Evolutionary conservation across 1,140 invertebrate genomes (phyloP).

Genomic region (Luehdorfia chinensis): DNA sequence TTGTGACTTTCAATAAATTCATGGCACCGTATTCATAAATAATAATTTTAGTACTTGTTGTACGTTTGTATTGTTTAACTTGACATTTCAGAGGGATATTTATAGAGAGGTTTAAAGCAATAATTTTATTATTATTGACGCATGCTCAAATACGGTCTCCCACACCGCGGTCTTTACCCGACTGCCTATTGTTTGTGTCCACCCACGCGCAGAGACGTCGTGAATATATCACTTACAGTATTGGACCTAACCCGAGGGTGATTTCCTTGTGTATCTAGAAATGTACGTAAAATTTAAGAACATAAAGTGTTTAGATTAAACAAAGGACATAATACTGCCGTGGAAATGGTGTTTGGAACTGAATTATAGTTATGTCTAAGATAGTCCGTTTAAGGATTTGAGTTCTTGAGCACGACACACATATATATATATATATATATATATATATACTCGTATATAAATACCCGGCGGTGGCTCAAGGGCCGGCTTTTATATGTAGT

Average conservation of each 20-base stretch:
- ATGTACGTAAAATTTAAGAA: conserved; percentile 12
- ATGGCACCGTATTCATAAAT: conserved; percentile 7
- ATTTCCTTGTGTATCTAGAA: conserved; percentile 14
- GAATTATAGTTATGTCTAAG: background rate
- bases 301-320: conserved; percentile 15
- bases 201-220: conserved; percentile 11
- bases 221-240: conserved; percentile 17
- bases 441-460: too few relatives aligned
- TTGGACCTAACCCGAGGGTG: conserved; percentile 11
- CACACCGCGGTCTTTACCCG: conserved; percentile 18
- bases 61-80: conserved; percentile 13
- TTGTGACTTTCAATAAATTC: conserved; percentile 14
- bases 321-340: background rate
- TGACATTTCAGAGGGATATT: conserved; percentile 17
- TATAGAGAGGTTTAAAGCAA: conserved; percentile 15
- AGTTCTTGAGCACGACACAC: too few relatives aligned
- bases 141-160: conserved; percentile 17
- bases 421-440: too few relatives aligned
- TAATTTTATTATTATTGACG: conserved; percentile 19
- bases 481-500: too few relatives aligned
- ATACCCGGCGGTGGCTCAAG: too few relatives aligned
- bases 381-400: background rate
- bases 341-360: background rate
- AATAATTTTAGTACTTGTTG: conserved; percentile 9
- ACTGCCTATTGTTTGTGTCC: conserved; percentile 16